phyloP scores from a whole-genome alignment of 2,113 vertebrate species.

The Bettongia penicillata region DNA sequence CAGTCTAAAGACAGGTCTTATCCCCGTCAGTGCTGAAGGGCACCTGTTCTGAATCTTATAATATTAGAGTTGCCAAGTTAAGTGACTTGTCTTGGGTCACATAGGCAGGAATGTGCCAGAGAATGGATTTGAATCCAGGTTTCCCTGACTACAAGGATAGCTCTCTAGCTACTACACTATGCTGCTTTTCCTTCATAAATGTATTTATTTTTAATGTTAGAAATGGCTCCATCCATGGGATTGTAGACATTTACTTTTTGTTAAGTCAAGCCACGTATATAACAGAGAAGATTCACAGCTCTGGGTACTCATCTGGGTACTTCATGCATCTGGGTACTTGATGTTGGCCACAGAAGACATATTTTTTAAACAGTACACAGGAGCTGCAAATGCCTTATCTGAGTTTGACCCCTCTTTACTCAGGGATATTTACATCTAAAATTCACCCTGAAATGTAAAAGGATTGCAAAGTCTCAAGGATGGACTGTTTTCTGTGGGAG shows the following conservation, averaged over 20 bases:
- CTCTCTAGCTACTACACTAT: not conserved
- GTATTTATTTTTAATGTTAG: not conserved
- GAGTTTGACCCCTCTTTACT: not conserved
- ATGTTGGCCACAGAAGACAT: no score
- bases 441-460: not conserved
- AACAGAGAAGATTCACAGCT: not conserved
- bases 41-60: not conserved
- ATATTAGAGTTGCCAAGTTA: not conserved
- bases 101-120: no score
- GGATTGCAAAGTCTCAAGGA: not conserved
- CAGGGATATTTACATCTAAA: not conserved
- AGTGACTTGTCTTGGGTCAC: not conserved
- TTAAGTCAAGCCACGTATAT: not conserved
- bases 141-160: not conserved
- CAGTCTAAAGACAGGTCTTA: not conserved
- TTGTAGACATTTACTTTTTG: not conserved
- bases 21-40: not conserved
- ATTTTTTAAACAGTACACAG: not conserved
- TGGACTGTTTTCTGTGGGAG: not conserved
- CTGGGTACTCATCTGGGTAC: not conserved
- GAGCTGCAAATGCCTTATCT: not conserved
- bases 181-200: not conserved
- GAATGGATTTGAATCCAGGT: not conserved
- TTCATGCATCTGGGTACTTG: no score
- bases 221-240: not conserved